phyloP scores from a whole-genome alignment of 1,140 invertebrate genomes.

The silkworm (Bombyx mori) region DNA sequence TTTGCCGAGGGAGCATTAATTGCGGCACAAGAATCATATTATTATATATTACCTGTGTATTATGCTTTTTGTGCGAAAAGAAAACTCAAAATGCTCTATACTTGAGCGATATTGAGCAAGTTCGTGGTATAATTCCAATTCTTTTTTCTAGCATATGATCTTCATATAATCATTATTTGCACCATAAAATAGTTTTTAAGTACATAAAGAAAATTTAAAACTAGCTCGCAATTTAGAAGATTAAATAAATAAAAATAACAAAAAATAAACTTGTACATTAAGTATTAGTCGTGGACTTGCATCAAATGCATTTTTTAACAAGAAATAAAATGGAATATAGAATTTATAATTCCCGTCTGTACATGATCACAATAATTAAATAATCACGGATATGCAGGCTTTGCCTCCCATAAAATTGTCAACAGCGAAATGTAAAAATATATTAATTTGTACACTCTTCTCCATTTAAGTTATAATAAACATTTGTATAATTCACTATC shows the following conservation, averaged over 20 bases:
- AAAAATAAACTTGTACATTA: conserved; percentile 56
- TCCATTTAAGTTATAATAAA: conserved; percentile 50
- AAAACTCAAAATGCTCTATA: conserved; percentile 27
- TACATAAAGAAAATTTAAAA: conserved; percentile 33
- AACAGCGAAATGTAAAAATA: conserved; percentile 69
- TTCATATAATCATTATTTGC: too few species aligned
- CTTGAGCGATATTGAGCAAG: conserved; percentile 64
- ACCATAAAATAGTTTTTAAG: conserved; percentile 33
- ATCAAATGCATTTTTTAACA: conserved; percentile 57
- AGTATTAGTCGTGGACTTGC: conserved; percentile 69
- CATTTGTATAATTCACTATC: conserved; percentile 70
- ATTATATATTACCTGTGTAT: conserved; percentile 7
- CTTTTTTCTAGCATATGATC: background rate
- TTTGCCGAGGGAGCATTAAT: conserved; percentile 3
- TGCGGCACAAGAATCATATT: too few species aligned
- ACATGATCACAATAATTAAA: conserved; percentile 61
- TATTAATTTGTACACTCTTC: conserved; percentile 68
- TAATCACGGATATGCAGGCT: conserved; percentile 59
- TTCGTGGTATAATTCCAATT: conserved; percentile 4
- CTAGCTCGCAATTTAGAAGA: conserved; percentile 14
- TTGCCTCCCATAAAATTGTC: conserved; percentile 55
- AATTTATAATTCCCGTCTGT: conserved; percentile 65
- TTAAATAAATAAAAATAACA: conserved; percentile 55
- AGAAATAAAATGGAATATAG: conserved; percentile 64
- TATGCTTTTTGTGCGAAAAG: conserved; percentile 49